Percentiles rank a stretch among this genome's conserved stretches.
These are phyloP conservation scores for Macrotus californicus DNA, from an alignment of 2,113 vertebrate genomes.

Conservation along the genomic window DNA sequence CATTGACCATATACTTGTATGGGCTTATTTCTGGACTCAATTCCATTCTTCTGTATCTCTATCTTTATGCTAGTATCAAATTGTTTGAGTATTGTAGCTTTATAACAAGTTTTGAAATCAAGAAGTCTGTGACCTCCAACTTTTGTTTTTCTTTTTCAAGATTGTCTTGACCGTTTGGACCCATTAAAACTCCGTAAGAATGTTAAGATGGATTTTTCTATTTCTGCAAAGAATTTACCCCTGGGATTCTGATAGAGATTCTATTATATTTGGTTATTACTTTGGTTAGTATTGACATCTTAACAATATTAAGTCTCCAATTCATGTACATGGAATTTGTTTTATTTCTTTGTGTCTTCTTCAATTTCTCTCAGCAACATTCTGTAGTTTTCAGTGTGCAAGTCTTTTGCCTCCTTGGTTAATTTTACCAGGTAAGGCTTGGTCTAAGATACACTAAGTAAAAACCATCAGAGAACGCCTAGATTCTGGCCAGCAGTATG, in stretches of 20 bases:
- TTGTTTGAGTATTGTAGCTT: background rate
- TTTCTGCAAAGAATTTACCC: background rate
- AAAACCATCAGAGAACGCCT: background rate
- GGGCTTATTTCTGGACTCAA: background rate
- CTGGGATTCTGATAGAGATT: background rate
- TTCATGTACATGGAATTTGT: background rate
- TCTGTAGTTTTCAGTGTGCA: background rate
- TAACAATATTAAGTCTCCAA: slow-evolving; percentile 1
- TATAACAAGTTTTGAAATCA: background rate
- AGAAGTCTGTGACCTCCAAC: background rate
- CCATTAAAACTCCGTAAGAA: background rate
- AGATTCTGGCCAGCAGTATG: background rate
- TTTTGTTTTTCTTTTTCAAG: background rate
- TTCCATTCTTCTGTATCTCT: background rate
- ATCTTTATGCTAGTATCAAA: background rate
- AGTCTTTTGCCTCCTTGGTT: background rate
- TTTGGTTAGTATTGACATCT: background rate
- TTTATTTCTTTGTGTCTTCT: background rate
- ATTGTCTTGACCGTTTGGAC: background rate
- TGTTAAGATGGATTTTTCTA: background rate
- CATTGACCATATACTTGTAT: background rate
- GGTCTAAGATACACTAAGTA: background rate
- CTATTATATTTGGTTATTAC: background rate
- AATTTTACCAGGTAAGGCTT: background rate
- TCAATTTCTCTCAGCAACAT: background rate